Evolutionary conservation across 2,888 invertebrate species (phyloP), one percentile per base, ranked within the genome.

Genomic region (Apodemia duryi): DNA sequence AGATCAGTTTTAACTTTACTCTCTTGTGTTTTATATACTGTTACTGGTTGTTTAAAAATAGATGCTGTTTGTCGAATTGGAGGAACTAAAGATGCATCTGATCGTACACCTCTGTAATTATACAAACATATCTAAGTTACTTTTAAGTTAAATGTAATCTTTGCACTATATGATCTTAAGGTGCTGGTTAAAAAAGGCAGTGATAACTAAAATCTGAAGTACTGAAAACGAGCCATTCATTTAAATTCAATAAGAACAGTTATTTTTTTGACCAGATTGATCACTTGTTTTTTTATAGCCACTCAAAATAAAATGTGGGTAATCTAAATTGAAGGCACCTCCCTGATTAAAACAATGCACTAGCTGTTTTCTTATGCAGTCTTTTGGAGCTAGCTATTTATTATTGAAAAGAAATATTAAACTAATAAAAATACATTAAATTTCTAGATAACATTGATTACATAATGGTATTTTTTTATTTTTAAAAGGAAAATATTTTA

Each of bases 41-140:
- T 99, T 0, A 99, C 99, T 0, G 99, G 99, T 83, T 99, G 99
- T 82, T 99, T 99, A 85, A 99, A 99, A 79, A 99, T 99, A 2
- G 98, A 98, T 0, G 99, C 98, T 0, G 99, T 99, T 91, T 99
- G 99, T 61, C 99, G 94, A 69, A 99, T 98, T 1, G 99, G 99
- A 62, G 98, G 97, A 64, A 98, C 96, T 70, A 99, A 85, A 11
- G 97, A 97, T 10, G 97, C 95, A 88, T 99, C 99, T 71, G 96
- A 96, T 68, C 97, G 93, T 11, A 96, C 94, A 64, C 96, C 95
- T 73, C 97, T 97, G 86, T 68, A 85, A 57, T 57, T 29, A 32
- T 11, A 32, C 35, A 32, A 29, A 32, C 32, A 57, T 29, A 10
- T 57, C 1, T 6, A 54, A 32, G 13, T 32, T 6, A 32, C 5